phyloP scores from a whole-genome alignment of 2,113 vertebrate species.

The Gambusia affinis region DNA sequence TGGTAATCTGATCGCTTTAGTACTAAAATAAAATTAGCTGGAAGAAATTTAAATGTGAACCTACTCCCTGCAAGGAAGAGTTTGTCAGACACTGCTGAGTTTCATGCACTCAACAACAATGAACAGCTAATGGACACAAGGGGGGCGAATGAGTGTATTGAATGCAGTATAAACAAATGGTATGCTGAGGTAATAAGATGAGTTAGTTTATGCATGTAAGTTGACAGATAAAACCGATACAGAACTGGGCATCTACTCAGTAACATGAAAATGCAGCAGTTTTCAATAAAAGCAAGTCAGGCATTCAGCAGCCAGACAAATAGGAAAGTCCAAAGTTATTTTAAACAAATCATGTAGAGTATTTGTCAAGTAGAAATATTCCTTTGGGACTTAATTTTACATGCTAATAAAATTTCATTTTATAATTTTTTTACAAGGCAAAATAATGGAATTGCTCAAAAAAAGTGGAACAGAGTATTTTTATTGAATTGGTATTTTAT shows the following conservation, averaged over 20 bases:
- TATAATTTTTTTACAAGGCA: too few species aligned
- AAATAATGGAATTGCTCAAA: background rate
- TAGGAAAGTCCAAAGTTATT: background rate
- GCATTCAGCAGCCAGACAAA: conserved; percentile 39
- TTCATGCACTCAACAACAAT: conserved; percentile 62
- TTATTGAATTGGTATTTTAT: background rate
- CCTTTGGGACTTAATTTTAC: background rate
- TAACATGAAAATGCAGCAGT: conserved; percentile 34
- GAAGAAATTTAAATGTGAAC: background rate
- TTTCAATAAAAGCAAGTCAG: conserved; percentile 37
- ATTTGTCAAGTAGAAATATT: background rate
- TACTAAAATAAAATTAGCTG: background rate
- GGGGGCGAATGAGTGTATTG: conserved; percentile 9
- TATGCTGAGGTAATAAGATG: conserved; percentile 45
- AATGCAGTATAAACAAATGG: conserved; percentile 40
- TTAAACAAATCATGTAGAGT: background rate
- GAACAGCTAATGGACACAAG: conserved; percentile 48
- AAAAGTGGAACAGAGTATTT: background rate
- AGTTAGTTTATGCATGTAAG: conserved; percentile 25
- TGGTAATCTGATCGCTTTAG: conserved; percentile 59
- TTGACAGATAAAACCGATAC: conserved; percentile 44
- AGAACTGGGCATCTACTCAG: conserved; percentile 25
- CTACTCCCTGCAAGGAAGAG: conserved; percentile 56
- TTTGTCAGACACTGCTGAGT: conserved; percentile 52
- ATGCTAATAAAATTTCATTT: background rate